Conservation (phyloP, 1,140 invertebrate species). For the Aporrectodea caliginosa region DNA sequence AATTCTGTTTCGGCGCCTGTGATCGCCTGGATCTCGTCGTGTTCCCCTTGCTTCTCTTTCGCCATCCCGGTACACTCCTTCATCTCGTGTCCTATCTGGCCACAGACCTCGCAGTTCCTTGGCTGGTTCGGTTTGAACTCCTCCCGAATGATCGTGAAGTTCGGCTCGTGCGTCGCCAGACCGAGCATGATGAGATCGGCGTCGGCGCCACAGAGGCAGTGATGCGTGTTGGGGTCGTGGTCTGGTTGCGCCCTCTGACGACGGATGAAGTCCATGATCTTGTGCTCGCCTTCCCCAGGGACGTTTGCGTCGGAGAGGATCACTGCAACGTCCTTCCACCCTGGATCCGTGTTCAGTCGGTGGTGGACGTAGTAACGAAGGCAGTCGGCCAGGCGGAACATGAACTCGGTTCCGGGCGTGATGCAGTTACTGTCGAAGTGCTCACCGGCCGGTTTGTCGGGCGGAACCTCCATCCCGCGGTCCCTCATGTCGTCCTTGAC, state of each 20-base stretch:
- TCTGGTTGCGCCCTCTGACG: constrained; percentile 88
- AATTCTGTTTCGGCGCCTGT: constrained; percentile 51
- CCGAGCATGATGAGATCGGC: constrained; percentile 86
- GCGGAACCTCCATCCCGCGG: constrained; percentile 78
- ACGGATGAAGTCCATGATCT: constrained; percentile 99
- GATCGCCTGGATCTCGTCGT: constrained; percentile 33
- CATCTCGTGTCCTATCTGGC: constrained; percentile 90
- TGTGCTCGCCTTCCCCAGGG: constrained; percentile 97
- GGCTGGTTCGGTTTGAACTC: constrained; percentile 98
- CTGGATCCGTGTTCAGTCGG: constrained; percentile 87
- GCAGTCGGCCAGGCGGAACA: constrained; percentile 89
- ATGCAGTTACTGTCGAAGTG: constrained; percentile 99
- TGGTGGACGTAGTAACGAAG: constrained; percentile 96
- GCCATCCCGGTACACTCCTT: constrained; percentile 81
- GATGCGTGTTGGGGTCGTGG: constrained; percentile 96
- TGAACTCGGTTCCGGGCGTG: constrained; percentile 96
- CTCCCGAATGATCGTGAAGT: constrained; percentile 88
- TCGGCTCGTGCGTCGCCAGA: constrained; percentile 95
- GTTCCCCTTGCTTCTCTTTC: constrained; percentile 53
- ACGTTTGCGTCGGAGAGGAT: constrained; percentile 98
- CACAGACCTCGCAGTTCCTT: constrained; percentile 92
- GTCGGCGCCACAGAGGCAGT: constrained; percentile 96
- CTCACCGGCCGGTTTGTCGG: constrained; percentile 81
- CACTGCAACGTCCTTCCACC: constrained; percentile 88
- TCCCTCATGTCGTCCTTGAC: constrained; percentile 62